Base-by-base conservation (phyloP, 2,888 invertebrate species). In the Dynastes hyllus region DNA sequence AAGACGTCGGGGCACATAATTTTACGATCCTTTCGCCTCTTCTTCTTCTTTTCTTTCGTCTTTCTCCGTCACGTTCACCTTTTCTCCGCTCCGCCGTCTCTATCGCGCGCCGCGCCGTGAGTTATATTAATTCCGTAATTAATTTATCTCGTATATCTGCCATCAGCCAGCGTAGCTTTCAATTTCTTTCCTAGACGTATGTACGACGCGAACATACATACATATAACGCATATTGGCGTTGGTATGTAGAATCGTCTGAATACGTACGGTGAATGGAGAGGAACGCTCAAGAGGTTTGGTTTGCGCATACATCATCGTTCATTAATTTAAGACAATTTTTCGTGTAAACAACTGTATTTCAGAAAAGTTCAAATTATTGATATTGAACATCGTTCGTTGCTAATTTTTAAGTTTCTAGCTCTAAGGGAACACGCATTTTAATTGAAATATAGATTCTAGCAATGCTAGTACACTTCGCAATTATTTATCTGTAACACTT, bases 111-210 rank as follows among this genome's bases (percentile, higher is more conserved):
- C 45, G 37, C 40, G 73, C 40, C 40, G 73, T 40, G 58, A 55
- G 58, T 73, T 58, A 58, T 73, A 73, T 73, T 73, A 73, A 73
- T 73, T 73, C 73, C 40, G 73, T 73, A 73, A 73, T 73, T 73
- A 73, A 73, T 58, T 73, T 73, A 73, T 73, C 73, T 58, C 73
- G 58, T 73, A 58, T 58, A 51, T 69, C 69, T 69, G 69, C 69
- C 51, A 51, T 51, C 51, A 63, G 66, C 45, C 40, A 40, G 51
- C 29, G 51, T 50, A 29, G 51, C 69, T 69, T 69, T 69, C 69
- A 69, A 69, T 69, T 69, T 69, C 69, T 69, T 69, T 69, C 51
- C 69, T 69, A 69, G 63, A 63, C 32, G 29, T 32, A 63, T 13
- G 29, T 32, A 63, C 22, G 37, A 58, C 55, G 22, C 16, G 27